Evolutionary conservation across 64 coral and sea anemone species (phyloP), one percentile per base, ranked within the genome.

Genomic region (Platygyra sinensis): DNA sequence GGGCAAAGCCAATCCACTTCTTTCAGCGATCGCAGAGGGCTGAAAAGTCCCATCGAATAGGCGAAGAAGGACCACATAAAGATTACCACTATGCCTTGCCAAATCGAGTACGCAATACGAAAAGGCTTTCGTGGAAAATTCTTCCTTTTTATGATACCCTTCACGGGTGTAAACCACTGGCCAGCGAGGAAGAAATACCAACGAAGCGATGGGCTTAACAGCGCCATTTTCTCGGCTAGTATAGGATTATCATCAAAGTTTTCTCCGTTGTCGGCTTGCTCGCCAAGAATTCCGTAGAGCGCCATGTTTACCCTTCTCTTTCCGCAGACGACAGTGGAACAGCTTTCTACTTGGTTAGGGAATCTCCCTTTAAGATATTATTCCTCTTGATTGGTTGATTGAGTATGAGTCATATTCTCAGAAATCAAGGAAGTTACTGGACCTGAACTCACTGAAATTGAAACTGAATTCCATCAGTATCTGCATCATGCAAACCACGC

Each of bases 1-100:
- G n/a, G n/a, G n/a, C 87, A 89, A 19, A 89, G 2, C 87, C 87
- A 89, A 31, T 89, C 76, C 22, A 80, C 32, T 28, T 89, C 67
- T 15, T 51, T 2, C 4, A 89, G 22, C 19, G 87, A 80, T 80
- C 76, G 73, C 87, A 71, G 11, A 24, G 52, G 13, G 52, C 13
- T 8, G 0, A 71, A 5, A 67, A 89, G 79, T 6, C 87, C 87
- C 87, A 89, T 89, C n/a, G 87, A 76, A 39, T 89, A 89, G 2
- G 28, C 32, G 30, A 89, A 89, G 30, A 67, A 79, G 24, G 29
- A 61, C 87, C 87, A 89, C 87, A 89, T 89, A 29, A 89, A 10
- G 22, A 19, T 29, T 65, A 49, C 42, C 5, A 89, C 75, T 0
- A 55, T 30, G 30, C 25, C 19, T 52, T 89, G 87, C 74, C 78